A percentile compares a stretch with the other conserved stretches of the same genome.
Evolutionary conservation across 1,140 invertebrate genomes (phyloP).

Genomic region (Phymorhynchus buccinoides): DNA sequence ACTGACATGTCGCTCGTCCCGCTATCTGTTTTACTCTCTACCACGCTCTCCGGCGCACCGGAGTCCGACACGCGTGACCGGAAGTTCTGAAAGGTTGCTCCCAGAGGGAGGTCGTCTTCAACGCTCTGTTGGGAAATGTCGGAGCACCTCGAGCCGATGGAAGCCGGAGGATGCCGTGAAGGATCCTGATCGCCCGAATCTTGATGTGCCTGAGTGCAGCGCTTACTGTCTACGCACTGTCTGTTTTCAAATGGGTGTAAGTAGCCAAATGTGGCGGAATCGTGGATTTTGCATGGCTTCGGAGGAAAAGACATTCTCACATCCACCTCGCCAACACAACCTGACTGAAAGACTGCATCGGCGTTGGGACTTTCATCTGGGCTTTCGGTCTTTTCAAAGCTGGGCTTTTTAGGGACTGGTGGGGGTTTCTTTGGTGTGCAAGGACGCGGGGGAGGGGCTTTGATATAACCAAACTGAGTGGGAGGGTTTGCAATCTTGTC

Average conservation of each 20-base stretch:
- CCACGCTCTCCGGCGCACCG: background rate
- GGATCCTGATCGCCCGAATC: background rate
- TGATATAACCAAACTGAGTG: background rate
- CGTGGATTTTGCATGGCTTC: background rate
- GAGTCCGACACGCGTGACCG: background rate
- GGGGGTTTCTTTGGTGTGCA: background rate
- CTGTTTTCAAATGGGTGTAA: background rate
- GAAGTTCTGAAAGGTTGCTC: slow-evolving; percentile 39
- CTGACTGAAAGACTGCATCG: background rate
- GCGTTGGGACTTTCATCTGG: background rate
- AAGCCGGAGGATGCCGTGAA: background rate
- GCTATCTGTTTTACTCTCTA: background rate
- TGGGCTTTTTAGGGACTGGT: background rate
- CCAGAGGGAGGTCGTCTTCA: slow-evolving; percentile 42
- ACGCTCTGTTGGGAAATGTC: background rate
- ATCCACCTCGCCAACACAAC: too few species aligned
- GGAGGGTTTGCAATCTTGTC: background rate
- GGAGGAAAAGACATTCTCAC: background rate
- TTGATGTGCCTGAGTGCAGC: background rate
- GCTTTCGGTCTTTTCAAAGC: background rate
- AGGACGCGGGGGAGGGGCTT: background rate
- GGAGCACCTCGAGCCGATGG: background rate
- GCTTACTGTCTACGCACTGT: background rate
- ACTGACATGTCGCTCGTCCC: slow-evolving; percentile 22
- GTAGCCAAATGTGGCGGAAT: background rate